These are phyloP conservation scores for Ramazzottius varieornatus DNA, from an alignment of 2,888 invertebrate genomes.

Conservation along the genomic window DNA sequence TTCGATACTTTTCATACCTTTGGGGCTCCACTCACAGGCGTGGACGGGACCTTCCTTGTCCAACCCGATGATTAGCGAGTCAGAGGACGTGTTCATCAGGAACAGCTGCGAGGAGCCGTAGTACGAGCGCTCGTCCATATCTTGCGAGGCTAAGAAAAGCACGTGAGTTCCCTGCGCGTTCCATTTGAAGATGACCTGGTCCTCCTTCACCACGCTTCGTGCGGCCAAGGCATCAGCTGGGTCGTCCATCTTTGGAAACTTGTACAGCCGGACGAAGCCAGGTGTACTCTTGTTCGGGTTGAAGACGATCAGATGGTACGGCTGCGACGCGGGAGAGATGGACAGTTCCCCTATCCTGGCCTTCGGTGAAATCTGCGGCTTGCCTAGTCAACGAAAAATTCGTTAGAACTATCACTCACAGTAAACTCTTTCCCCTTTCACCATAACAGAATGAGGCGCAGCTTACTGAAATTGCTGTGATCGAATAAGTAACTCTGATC, in stretches of 20 bases:
- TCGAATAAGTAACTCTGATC: not conserved
- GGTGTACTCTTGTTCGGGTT: not conserved
- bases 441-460: not conserved
- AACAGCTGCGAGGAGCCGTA: not conserved
- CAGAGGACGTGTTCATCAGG: not conserved
- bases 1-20: no score
- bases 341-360: not conserved
- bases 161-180: not conserved
- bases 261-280: not conserved
- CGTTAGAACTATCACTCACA: not conserved
- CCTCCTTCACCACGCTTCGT: not conserved
- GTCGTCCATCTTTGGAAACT: not conserved
- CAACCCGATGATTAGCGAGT: conserved; percentile 1
- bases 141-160: not conserved
- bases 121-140: not conserved
- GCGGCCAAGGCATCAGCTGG: not conserved
- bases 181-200: not conserved
- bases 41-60: not conserved
- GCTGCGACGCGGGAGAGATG: conserved; percentile 1
- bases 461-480: not conserved
- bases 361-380: not conserved
- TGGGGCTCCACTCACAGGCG: not conserved
- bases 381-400: not conserved
- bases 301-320: not conserved
- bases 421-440: not conserved